Evolutionary conservation across 2,113 vertebrate species (phyloP), one percentile per base, ranked within the genome.

Genomic region (Xiphophorus couchianus): DNA sequence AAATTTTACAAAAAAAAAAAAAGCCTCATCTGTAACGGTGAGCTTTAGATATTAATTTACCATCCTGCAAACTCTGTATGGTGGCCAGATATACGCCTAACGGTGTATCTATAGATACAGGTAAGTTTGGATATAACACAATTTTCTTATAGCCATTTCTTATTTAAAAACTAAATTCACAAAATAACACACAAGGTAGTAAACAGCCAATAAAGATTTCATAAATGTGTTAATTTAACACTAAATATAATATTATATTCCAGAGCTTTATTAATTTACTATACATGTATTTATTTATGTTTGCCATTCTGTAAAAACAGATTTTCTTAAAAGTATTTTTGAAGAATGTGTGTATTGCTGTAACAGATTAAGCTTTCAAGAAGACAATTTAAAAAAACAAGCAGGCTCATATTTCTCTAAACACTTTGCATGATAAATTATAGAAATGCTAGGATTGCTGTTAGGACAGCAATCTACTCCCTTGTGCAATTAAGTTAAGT

Each of bases 391-490:
- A 14, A 15, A 44, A 13, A 73, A 66, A 14, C 31, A 80, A 69
- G 80, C n/a, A 22, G 51, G 74, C 62, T 79, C 31, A 39, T 66
- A 58, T 76, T 48, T 61, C 33, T 69, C 73, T 74, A 68, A 79
- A 69, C 62, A 44, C 67, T 28, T 62, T 0, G 33, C 37, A 19
- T 14, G 17, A 72, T 84, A 42, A 84, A 84, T 86, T 39, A 67
- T 78, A 85, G 25, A 83, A 73, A 42, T 29, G 29, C 44, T 29
- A 27, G 31, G 42, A 73, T 31, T 70, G 29, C 39, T 73, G 37
- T 71, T 62, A 37, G 29, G 29, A 69, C 19, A 62, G 83, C 33
- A 73, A 78, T 25, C 27, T 62, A 61, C 29, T 72, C 63, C 31
- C 28, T 30, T 28, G 29, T 29, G 72, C 60, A 33, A 19, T 71